phyloP scores from a whole-genome alignment of 1,140 invertebrate genomes.

The Onthophagus taurus region DNA sequence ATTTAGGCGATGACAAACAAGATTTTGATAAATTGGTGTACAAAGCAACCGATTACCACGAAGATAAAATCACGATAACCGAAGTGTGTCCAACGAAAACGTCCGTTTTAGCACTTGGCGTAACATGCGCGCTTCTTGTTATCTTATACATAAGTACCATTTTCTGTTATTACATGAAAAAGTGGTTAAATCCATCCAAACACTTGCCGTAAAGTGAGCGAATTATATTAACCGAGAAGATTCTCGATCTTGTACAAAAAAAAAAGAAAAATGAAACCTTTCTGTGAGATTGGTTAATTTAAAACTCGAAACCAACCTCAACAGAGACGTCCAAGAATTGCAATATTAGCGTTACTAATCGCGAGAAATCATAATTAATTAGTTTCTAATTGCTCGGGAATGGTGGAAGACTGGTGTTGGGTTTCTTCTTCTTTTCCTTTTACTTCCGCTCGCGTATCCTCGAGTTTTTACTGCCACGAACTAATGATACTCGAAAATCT shows the following conservation, averaged over 20 bases:
- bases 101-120: slow-evolving; percentile 76
- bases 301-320: slow-evolving; percentile 16
- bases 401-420: not conserved
- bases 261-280: slow-evolving; percentile 18
- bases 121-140: slow-evolving; percentile 80
- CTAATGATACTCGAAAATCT: no score
- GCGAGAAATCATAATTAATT: not conserved
- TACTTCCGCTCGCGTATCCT: not conserved
- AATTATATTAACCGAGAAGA: slow-evolving; percentile 10
- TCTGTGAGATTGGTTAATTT: slow-evolving; percentile 20
- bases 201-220: slow-evolving; percentile 53
- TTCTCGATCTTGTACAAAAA: not conserved
- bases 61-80: slow-evolving; percentile 79
- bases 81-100: slow-evolving; percentile 84
- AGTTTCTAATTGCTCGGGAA: not conserved
- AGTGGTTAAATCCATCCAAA: slow-evolving; percentile 76
- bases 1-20: slow-evolving; percentile 82
- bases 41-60: slow-evolving; percentile 61
- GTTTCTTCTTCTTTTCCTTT: not conserved
- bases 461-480: slow-evolving; percentile 1
- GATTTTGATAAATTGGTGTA: slow-evolving; percentile 67
- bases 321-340: slow-evolving; percentile 23
- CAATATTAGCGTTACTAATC: slow-evolving; percentile 3
- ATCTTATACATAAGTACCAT: slow-evolving; percentile 83
- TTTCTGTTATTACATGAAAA: slow-evolving; percentile 85